phyloP scores from a whole-genome alignment of 2,888 invertebrate genomes.

The Steromphala cineraria region DNA sequence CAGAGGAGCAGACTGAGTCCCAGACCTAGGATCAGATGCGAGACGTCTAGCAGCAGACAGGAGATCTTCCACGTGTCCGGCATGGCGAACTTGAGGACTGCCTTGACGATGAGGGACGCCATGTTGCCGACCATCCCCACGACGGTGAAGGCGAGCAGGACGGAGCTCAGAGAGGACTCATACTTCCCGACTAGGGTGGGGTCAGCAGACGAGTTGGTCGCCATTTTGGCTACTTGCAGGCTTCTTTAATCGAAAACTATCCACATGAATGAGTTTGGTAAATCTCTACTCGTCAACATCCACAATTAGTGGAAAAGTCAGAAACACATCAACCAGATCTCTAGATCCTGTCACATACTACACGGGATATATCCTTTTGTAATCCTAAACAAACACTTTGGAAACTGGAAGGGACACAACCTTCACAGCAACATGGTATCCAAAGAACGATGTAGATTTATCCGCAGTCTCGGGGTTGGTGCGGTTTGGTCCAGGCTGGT shows the following conservation, averaged over 20 bases:
- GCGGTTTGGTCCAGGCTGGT: not conserved
- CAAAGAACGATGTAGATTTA: not conserved
- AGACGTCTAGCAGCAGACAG: constrained; percentile 50
- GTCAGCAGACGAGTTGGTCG: not conserved
- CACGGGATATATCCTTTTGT: too few species aligned
- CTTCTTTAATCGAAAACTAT: too few species aligned
- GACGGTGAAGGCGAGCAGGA: constrained; percentile 39
- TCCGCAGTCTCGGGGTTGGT: not conserved
- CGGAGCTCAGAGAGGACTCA: constrained; percentile 29
- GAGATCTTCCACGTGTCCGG: constrained; percentile 65
- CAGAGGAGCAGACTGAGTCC: constrained; percentile 50
- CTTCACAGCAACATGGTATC: too few species aligned
- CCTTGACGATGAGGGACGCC: constrained; percentile 47
- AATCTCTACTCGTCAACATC: too few species aligned
- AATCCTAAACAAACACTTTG: too few species aligned
- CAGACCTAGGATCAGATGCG: constrained; percentile 46
- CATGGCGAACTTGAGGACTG: constrained; percentile 49
- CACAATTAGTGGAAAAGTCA: too few species aligned
- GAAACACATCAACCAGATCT: too few species aligned
- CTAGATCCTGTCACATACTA: too few species aligned
- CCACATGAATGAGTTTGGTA: too few species aligned
- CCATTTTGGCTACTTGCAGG: not conserved
- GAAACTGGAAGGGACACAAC: too few species aligned
- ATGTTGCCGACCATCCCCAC: constrained; percentile 47
- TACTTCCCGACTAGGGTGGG: constrained; percentile 7